Evolutionary conservation across 2,797 vertebrate species (phyloP).

Genomic region (Dryobates pubescens): DNA sequence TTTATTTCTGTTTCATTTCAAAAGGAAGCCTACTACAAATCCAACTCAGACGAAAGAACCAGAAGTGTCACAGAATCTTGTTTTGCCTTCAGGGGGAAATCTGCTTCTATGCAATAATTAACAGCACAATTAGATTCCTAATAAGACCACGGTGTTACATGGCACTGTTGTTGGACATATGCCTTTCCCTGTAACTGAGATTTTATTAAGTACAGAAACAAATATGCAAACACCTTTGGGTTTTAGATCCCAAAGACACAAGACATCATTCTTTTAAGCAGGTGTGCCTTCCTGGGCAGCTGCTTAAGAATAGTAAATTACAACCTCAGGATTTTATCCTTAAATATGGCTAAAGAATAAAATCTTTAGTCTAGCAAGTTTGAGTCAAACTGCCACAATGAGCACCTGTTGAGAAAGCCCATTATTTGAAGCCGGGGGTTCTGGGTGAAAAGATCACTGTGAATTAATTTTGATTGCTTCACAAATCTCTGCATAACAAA

Average conservation of each 20-base stretch:
- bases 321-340: conserved; percentile 84
- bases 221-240: conserved; percentile 2
- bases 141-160: not conserved
- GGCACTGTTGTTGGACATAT: not conserved
- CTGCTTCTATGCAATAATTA: not conserved
- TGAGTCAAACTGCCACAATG: conserved; percentile 73
- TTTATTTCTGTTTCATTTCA: not conserved
- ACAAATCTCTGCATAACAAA: conserved; percentile 79
- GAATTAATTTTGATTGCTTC: conserved; percentile 80
- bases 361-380: conserved; percentile 73
- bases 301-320: conserved; percentile 82
- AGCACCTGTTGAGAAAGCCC: conserved; percentile 79
- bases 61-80: not conserved
- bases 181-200: not conserved
- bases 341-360: conserved; percentile 75
- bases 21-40: not conserved
- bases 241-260: conserved; percentile 34
- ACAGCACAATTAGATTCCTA: not conserved
- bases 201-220: conserved; percentile 15
- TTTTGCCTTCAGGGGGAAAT: not conserved
- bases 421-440: conserved; percentile 74
- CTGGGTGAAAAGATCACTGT: conserved; percentile 76
- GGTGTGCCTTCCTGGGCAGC: conserved; percentile 73
- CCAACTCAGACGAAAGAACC: not conserved
- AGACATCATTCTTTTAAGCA: conserved; percentile 57